Evolutionary conservation across 2,888 invertebrate species (phyloP), one percentile per base, ranked within the genome.

Genomic region (Branchipolynoe longqiensis): DNA sequence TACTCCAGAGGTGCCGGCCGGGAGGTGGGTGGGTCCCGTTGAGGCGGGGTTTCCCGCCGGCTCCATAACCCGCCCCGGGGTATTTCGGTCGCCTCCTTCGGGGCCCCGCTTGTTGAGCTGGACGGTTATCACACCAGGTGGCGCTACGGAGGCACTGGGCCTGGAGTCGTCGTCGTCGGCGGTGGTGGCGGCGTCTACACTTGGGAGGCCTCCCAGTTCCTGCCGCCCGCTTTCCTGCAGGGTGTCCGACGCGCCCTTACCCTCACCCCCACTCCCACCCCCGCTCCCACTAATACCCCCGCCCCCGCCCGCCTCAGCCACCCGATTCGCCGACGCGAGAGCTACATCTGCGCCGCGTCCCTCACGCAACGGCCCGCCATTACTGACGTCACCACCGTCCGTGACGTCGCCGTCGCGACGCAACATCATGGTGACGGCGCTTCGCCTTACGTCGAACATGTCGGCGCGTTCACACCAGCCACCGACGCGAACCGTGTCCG

Each of bases 51-150:
- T 69, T 38, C 36, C 69, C n/a, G 69, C 33, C 18, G 69, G 33
- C 22, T 14, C 38, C 18, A 38, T 28, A 12, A 14, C 25, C n/a
- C 22, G 69, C 22, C 12, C 38, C 14, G 3, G 31, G n/a, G 22
- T 69, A 69, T 69, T 69, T 69, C 38, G 69, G 69, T 69, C 69
- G 28, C 28, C n/a, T n/a, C n/a, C n/a, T n/a, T n/a, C n/a, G n/a
- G n/a, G n/a, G n/a, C n/a, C 3, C 2, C 4, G 6, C 59, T 6
- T 59, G 59, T 59, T 59, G 59, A 6, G 25, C 18, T 56, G 22
- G 28, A 28, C 22, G 25, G 62, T 62, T 25, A 28, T 12, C 28
- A 2, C 62, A 28, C 2, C 36, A 18, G n/a, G 58, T 58, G 58
- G 12, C 58, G 14, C 48, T 18, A 12, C 48, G 58, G 58, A 25